Evolutionary conservation across 2,797 vertebrate species (phyloP).

Genomic region (Brachyalestes nurse): DNA sequence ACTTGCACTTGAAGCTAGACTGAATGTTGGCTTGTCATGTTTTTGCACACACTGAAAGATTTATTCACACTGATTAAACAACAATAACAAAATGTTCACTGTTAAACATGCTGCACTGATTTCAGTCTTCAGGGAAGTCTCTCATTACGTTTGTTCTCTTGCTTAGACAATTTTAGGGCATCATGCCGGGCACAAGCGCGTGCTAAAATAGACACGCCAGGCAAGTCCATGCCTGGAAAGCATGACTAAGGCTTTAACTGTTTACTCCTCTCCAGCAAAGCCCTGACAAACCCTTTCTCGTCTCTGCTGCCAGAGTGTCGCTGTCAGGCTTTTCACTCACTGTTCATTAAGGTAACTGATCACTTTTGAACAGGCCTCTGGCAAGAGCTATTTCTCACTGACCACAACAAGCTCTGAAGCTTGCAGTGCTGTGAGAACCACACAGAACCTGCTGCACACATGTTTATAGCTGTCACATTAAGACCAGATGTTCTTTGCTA

Average conservation of each 20-base stretch:
- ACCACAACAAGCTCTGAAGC: slow-evolving; percentile 3
- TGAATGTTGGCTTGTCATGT: not conserved
- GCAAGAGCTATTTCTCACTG: slow-evolving; percentile 55
- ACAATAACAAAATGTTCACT: not conserved
- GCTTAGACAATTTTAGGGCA: not conserved
- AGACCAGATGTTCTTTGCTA: not conserved
- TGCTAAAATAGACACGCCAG: not conserved
- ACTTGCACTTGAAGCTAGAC: not conserved
- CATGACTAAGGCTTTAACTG: not conserved
- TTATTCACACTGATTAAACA: not conserved
- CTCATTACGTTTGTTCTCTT: not conserved
- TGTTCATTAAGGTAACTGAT: slow-evolving; percentile 74
- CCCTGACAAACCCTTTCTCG: slow-evolving; percentile 26
- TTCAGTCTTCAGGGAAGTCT: not conserved
- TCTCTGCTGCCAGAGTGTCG: slow-evolving; percentile 23
- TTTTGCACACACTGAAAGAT: not conserved
- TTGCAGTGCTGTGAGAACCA: not conserved
- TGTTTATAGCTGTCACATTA: not conserved
- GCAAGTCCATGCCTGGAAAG: not conserved
- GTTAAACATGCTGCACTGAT: not conserved
- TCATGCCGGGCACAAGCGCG: not conserved
- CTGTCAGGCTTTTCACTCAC: slow-evolving; percentile 50
- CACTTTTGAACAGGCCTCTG: slow-evolving; percentile 62
- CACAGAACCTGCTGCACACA: not conserved
- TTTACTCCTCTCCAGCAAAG: slow-evolving; percentile 24